These are phyloP conservation scores for Drosophila barbarae DNA, from an alignment of 2,888 invertebrate species.

Conservation along the genomic window DNA sequence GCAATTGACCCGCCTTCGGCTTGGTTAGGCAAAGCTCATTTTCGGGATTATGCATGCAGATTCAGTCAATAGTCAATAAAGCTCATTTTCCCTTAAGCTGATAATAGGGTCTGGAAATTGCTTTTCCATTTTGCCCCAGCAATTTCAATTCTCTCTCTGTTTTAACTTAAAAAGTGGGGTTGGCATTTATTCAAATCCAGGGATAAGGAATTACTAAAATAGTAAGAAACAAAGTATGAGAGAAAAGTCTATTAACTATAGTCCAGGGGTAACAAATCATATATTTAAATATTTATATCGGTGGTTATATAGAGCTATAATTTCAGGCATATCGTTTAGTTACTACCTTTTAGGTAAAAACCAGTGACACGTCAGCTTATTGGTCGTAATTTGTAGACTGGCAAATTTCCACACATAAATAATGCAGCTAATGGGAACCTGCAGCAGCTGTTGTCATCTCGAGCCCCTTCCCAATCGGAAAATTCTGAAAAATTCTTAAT, in stretches of 20 bases:
- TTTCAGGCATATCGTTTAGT: neutral
- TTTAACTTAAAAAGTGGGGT: no score
- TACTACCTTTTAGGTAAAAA: neutral
- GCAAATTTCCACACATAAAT: conserved; percentile 16
- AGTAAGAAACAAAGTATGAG: neutral
- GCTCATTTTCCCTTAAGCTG: conserved; percentile 4
- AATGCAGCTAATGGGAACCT: conserved; percentile 12
- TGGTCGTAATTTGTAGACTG: neutral
- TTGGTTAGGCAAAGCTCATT: conserved; percentile 23
- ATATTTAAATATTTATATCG: neutral
- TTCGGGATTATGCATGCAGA: conserved; percentile 15
- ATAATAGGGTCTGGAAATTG: conserved; percentile 3
- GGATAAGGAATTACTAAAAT: neutral
- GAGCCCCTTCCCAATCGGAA: neutral
- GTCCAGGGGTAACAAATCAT: neutral
- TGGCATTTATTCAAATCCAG: neutral
- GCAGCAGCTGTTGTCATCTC: conserved; percentile 7
- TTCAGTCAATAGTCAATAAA: conserved; percentile 14
- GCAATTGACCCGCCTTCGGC: conserved; percentile 27
- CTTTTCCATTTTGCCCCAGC: neutral
- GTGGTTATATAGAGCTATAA: neutral
- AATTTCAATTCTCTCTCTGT: neutral
- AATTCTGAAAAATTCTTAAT: conserved; percentile 20
- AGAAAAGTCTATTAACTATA: no score
- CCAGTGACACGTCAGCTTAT: conserved; percentile 8